Evolutionary conservation across 2,113 vertebrate genomes (phyloP).

Genomic region (Coptodon bakossiorum): DNA sequence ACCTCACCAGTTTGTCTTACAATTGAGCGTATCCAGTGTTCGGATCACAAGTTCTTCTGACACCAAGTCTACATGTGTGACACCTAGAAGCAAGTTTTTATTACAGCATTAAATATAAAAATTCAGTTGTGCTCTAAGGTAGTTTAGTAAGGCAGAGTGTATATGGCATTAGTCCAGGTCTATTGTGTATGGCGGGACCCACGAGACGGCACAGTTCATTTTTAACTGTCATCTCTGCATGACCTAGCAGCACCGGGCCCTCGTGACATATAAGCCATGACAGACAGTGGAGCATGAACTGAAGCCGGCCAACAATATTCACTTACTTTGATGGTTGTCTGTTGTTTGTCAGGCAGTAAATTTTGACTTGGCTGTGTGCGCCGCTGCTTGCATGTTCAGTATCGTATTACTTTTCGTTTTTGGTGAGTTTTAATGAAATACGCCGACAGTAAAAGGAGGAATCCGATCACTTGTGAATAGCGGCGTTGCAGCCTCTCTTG

Average conservation of each 20-base stretch:
- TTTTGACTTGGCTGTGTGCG: conserved; percentile 3
- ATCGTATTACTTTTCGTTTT: background rate
- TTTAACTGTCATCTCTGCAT: conserved; percentile 48
- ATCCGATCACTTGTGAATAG: background rate
- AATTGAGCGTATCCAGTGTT: background rate
- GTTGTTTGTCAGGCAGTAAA: conserved; percentile 3
- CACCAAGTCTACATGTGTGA: background rate
- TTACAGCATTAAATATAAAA: background rate
- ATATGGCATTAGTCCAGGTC: conserved; percentile 15
- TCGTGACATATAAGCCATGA: conserved; percentile 30
- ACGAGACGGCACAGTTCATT: conserved; percentile 6
- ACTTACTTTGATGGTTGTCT: conserved; percentile 14
- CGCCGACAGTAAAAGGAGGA: background rate
- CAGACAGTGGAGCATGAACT: conserved; percentile 28
- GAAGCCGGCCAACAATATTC: conserved; percentile 15
- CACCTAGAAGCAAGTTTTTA: background rate
- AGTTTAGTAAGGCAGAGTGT: background rate
- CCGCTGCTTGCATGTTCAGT: background rate
- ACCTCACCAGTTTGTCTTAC: background rate
- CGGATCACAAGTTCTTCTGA: background rate
- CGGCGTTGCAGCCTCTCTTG: background rate
- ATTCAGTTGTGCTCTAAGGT: background rate
- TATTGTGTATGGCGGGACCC: conserved; percentile 18
- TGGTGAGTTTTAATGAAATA: background rate
- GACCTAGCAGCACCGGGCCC: conserved; percentile 25